These are phyloP conservation scores for Porphyrio hochstetteri DNA, from an alignment of 2,113 vertebrate genomes.

Conservation along the genomic window DNA sequence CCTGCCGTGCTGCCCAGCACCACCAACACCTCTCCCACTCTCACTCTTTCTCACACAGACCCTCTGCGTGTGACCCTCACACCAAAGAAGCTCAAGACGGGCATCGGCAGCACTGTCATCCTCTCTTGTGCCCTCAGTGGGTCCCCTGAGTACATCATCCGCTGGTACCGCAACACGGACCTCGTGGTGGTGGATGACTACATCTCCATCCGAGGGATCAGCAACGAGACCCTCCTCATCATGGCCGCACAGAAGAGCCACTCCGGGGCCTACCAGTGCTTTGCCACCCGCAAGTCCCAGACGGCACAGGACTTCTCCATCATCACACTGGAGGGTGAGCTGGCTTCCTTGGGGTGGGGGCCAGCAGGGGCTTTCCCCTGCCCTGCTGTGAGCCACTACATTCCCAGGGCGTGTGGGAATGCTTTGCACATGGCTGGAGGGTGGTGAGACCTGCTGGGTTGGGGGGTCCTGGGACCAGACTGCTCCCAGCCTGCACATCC, in stretches of 20 bases:
- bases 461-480: neutral
- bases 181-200: slow-evolving; percentile 87
- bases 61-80: slow-evolving; percentile 95
- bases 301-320: slow-evolving; percentile 96
- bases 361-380: neutral
- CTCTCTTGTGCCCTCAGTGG: slow-evolving; percentile 93
- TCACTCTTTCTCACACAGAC: slow-evolving; percentile 70
- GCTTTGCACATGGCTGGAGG: neutral
- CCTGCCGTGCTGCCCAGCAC: accelerated
- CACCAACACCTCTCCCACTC: neutral
- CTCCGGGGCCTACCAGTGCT: slow-evolving; percentile 97
- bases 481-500: neutral
- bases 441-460: accelerated
- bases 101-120: slow-evolving; percentile 97
- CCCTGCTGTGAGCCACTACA: accelerated
- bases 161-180: slow-evolving; percentile 97
- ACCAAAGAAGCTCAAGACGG: slow-evolving; percentile 97
- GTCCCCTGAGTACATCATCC: slow-evolving; percentile 90
- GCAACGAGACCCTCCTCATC: slow-evolving; percentile 97
- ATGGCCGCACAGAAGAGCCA: slow-evolving; percentile 95
- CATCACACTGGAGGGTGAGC: slow-evolving; percentile 92
- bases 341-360: neutral
- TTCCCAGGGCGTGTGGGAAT: accelerated
- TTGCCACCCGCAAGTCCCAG: slow-evolving; percentile 92
- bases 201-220: slow-evolving; percentile 94